Conservation (phyloP, 2,113 vertebrate species). For the Podarcis muralis region DNA sequence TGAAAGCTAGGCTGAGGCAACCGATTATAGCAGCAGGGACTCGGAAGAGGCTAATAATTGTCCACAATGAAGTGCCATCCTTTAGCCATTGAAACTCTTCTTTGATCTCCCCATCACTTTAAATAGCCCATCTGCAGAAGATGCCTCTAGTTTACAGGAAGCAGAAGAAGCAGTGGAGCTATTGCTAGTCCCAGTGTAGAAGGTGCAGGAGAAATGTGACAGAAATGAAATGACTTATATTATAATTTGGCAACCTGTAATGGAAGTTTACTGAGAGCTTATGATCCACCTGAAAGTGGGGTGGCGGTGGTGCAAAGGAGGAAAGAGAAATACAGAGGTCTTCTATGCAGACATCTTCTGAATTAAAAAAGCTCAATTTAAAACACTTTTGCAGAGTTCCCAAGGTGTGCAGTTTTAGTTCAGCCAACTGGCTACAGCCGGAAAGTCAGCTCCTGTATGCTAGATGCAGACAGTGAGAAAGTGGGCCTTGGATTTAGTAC, state of each 20-base stretch:
- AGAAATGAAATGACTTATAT: not conserved
- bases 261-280: not conserved
- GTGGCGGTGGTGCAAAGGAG: not conserved
- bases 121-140: not conserved
- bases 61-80: conserved; percentile 11
- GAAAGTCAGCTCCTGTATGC: not conserved
- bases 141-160: conserved; percentile 7
- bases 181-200: not conserved
- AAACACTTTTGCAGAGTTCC: not conserved
- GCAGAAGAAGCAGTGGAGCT: not conserved
- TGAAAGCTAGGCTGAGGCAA: not conserved
- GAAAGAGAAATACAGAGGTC: not conserved
- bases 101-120: conserved; percentile 16
- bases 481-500: not conserved
- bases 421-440: not conserved
- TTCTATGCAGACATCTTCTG: not conserved
- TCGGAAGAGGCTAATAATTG: conserved; percentile 17
- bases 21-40: not conserved
- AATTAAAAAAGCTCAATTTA: not conserved
- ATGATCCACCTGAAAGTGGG: not conserved
- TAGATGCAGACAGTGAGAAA: not conserved
- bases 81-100: not conserved
- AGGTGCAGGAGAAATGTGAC: not conserved
- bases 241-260: not conserved
- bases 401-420: not conserved